A percentile compares a stretch with the other conserved stretches of the same genome.
Conservation (phyloP, 2,888 invertebrate genomes). For the Drosophila prostipennis region DNA sequence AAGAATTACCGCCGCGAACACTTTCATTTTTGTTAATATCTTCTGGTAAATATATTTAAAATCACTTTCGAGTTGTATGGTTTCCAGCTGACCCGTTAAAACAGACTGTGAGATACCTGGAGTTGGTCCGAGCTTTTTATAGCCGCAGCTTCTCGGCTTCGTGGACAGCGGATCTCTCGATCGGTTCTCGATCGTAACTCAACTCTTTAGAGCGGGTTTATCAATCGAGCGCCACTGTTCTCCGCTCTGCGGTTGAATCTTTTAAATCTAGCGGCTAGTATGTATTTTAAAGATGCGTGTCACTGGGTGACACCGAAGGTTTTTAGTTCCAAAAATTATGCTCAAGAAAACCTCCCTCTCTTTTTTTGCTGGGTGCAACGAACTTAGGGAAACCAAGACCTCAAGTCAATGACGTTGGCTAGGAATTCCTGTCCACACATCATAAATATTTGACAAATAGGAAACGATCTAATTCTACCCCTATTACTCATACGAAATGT, state of each 20-base stretch:
- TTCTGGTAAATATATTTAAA: neutral
- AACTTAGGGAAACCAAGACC: conserved; percentile 41
- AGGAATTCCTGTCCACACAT: conserved; percentile 25
- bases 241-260: conserved; percentile 49
- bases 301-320: conserved; percentile 49
- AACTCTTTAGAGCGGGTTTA: conserved; percentile 19
- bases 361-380: conserved; percentile 44
- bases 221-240: conserved; percentile 37
- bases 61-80: conserved; percentile 12
- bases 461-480: conserved; percentile 8
- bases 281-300: conserved; percentile 40
- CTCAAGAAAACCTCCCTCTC: conserved; percentile 16
- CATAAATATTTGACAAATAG: conserved; percentile 12
- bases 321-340: conserved; percentile 23
- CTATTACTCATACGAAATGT: conserved; percentile 47
- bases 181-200: conserved; percentile 18
- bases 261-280: conserved; percentile 21
- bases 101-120: conserved; percentile 24
- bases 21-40: conserved; percentile 43
- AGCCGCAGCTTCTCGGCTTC: conserved; percentile 14
- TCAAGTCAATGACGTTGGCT: conserved; percentile 40
- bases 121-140: conserved; percentile 25
- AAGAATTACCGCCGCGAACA: conserved; percentile 21
- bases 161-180: conserved; percentile 3
- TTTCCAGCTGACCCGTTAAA: conserved; percentile 18